Base-by-base conservation (phyloP, 2,113 vertebrate genomes). In the Equus przewalskii region DNA sequence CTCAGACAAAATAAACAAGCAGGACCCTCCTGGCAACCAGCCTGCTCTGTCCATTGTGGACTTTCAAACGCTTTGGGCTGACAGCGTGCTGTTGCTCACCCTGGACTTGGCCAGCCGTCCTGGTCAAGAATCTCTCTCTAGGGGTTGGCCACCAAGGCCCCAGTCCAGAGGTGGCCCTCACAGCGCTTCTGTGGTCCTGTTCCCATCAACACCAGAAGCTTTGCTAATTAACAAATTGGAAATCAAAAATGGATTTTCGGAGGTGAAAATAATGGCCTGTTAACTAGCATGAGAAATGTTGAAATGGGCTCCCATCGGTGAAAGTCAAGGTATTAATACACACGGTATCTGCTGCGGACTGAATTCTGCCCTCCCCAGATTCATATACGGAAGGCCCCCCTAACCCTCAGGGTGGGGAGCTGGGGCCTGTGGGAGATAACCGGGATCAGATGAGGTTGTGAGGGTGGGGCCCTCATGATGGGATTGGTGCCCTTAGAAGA, bases 341-440 rank as follows among this genome's bases (percentile, higher is more conserved):
- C 0, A 84, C 4, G 6, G 5, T 0, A 0, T 49, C 33, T 51
- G 11, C 64, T 1, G 1, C 4, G 3, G 18, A 6, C 8, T 33
- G 44, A 62, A 18, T 1, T 15, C 80, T 7, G 6, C 1, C 64
- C 65, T 30, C 36, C 92, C 41, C 75, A 22, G 6, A 51, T 28
- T 16, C 75, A 2, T 1, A 3, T 4, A 6, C 3, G 8, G 65
- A 33, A 58, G 75, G 36, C 36, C 36, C 36, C 24, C 24, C 22
- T 16, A 30, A 24, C 12, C 64, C 51, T 18, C 28, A 15, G 14
- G 3, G 62, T 22, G 62, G 46, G 62, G 92, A 49, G 72, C 6
- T 0, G 10, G 36, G 36, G 49, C 36, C 28, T 7, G 15, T 33
- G 64, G 56, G 64, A 36, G 60, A 18, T 16, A 12, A 41, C 1